Evolutionary conservation across 2,797 vertebrate genomes (phyloP).

Genomic region (Poecile montanus): DNA sequence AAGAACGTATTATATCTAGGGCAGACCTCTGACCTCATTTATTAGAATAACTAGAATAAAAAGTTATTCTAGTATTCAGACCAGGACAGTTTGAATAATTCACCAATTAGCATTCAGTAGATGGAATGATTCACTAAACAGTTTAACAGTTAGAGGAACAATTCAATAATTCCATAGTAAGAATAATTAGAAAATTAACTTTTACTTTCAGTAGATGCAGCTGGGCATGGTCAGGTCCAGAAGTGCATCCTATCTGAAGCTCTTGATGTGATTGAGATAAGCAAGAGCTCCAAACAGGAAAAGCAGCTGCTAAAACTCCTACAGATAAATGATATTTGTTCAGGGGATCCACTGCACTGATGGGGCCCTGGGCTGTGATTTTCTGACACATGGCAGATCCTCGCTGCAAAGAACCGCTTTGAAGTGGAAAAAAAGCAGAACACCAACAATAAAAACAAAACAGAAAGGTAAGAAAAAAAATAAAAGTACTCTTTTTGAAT

Average conservation of each 20-base stretch:
- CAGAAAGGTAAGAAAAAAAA: neutral
- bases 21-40: neutral
- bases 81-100: neutral
- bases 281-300: neutral
- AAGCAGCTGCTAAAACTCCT: neutral
- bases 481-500: neutral
- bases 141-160: neutral
- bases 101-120: neutral
- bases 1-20: neutral
- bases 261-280: neutral
- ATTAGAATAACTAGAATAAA: neutral
- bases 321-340: neutral
- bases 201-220: neutral
- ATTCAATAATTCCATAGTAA: neutral
- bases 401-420: rapidly evolving
- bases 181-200: neutral
- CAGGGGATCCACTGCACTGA: neutral
- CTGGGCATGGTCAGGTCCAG: neutral
- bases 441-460: neutral
- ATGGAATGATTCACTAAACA: neutral
- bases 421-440: neutral
- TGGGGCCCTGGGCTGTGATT: neutral
- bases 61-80: too few species aligned
- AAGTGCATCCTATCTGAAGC: neutral
- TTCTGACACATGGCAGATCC: neutral